Evolutionary conservation across 2,888 invertebrate species (phyloP), one percentile per base, ranked within the genome.

Genomic region (Mystacides longicornis): DNA sequence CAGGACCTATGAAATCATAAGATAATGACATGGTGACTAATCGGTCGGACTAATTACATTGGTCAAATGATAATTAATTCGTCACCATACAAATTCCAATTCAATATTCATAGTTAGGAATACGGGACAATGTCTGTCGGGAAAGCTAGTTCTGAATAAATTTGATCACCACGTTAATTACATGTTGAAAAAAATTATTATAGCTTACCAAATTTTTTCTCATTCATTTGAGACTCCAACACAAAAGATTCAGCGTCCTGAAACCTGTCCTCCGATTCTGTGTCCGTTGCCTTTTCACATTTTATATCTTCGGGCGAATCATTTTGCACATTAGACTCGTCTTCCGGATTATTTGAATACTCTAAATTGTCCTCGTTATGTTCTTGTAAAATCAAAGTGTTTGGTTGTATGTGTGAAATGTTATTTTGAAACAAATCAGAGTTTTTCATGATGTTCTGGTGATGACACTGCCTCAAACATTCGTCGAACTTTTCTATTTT

Each of bases 231-330:
- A 11, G 85, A 85, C 68, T 85, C 85, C 62, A 87, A 72, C 54
- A 87, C 86, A 66, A 86, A 87, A 65, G 85, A 87, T 66, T 88
- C 87, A n/a, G 87, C 87, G 73, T 88, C 88, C 56, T 86, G 81
- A 63, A 87, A 86, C 64, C 83, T 76, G 65, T 83, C 83, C 69
- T 84, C 85, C 66, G 55, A 52, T 20, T 56, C 53, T 37, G 56
- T 33, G n/a, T 23, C 53, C 27, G 51, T 20, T 21, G 58, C 49
- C 21, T 59, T 59, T n/a, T 55, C 54, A 3, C 22, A 22, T 23
- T 56, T 54, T 16, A 59, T 22, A 22, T 20, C 23, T n/a, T 58
- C 52, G 2, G 56, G 54, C n/a, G 49, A 49, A 22, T 42, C 45
- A 16, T 54, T 53, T 14, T 23, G 21, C 27, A 46, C 46, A 20